A percentile compares a stretch with the other conserved stretches of the same genome.
Conservation (phyloP, 2,797 vertebrate species). For the Gallinago stenura region DNA sequence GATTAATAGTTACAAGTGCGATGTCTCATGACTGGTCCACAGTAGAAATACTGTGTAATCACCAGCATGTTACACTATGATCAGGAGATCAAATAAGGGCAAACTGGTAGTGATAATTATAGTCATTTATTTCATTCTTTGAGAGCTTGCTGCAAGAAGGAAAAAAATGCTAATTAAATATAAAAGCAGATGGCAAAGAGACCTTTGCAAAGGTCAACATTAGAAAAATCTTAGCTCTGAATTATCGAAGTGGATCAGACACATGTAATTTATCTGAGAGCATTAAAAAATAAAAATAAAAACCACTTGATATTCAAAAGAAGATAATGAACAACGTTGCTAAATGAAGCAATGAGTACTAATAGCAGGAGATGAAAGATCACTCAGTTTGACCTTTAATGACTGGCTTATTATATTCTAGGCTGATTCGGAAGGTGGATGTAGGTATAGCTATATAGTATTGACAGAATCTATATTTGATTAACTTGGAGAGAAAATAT, state of each 20-base stretch:
- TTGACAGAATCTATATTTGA: neutral
- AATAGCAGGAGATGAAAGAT: constrained; percentile 26
- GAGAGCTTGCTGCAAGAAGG: constrained; percentile 2
- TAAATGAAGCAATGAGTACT: constrained; percentile 11
- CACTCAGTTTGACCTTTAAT: constrained; percentile 1
- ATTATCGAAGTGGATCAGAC: constrained; percentile 46
- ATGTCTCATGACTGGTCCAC: neutral
- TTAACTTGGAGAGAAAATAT: neutral
- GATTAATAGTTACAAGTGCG: neutral
- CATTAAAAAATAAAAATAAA: constrained; percentile 41
- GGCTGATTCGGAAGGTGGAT: neutral
- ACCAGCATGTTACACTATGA: neutral
- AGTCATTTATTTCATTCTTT: constrained; percentile 36
- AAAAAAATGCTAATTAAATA: constrained; percentile 53
- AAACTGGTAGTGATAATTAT: constrained; percentile 13
- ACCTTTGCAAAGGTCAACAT: constrained; percentile 53
- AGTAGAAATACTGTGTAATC: neutral
- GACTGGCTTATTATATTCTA: constrained; percentile 3
- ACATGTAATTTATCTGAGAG: constrained; percentile 43
- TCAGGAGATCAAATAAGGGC: constrained; percentile 20
- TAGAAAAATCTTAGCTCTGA: constrained; percentile 36
- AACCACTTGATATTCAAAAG: constrained; percentile 39
- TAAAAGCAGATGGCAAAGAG: constrained; percentile 47
- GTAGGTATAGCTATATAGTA: neutral
- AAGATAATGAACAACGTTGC: constrained; percentile 36